phyloP scores from a whole-genome alignment of 2,888 invertebrate genomes.

The Dorcus parallelipipedus region DNA sequence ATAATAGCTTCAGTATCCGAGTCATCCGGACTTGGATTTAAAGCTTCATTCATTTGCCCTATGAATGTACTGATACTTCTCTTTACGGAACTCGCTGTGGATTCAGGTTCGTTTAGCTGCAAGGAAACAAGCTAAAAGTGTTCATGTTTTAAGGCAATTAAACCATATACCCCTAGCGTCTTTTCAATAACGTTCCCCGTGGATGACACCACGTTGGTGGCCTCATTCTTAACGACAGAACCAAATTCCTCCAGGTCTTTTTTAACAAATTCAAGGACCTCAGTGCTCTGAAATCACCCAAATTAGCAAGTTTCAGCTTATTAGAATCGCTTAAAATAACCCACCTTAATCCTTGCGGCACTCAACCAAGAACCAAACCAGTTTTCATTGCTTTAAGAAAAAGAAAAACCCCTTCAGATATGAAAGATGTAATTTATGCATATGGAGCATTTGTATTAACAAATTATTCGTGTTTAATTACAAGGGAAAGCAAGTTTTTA shows the following conservation, averaged over 20 bases:
- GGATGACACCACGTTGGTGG: slow-evolving; percentile 62
- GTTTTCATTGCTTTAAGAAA: slow-evolving; percentile 35
- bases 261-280: slow-evolving; percentile 73
- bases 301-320: neutral
- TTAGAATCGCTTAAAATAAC: neutral
- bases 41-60: slow-evolving; percentile 66
- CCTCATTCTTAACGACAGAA: slow-evolving; percentile 67
- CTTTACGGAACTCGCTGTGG: slow-evolving; percentile 70
- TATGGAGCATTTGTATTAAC: slow-evolving; percentile 9
- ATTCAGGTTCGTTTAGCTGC: slow-evolving; percentile 68
- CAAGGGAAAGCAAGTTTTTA: too few species aligned
- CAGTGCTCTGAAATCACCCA: slow-evolving; percentile 56
- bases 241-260: slow-evolving; percentile 74
- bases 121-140: slow-evolving; percentile 28
- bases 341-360: slow-evolving; percentile 48
- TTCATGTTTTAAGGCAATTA: slow-evolving; percentile 2
- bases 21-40: slow-evolving; percentile 66
- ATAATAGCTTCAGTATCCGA: slow-evolving; percentile 69
- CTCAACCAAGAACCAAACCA: slow-evolving; percentile 49
- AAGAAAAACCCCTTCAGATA: slow-evolving; percentile 11
- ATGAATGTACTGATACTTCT: slow-evolving; percentile 69
- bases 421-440: neutral
- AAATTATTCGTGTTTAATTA: neutral
- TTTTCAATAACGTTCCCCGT: slow-evolving; percentile 67
- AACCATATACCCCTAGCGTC: slow-evolving; percentile 59